Evolutionary conservation across 2,797 vertebrate species (phyloP).

Genomic region (Chloroceryle inda): DNA sequence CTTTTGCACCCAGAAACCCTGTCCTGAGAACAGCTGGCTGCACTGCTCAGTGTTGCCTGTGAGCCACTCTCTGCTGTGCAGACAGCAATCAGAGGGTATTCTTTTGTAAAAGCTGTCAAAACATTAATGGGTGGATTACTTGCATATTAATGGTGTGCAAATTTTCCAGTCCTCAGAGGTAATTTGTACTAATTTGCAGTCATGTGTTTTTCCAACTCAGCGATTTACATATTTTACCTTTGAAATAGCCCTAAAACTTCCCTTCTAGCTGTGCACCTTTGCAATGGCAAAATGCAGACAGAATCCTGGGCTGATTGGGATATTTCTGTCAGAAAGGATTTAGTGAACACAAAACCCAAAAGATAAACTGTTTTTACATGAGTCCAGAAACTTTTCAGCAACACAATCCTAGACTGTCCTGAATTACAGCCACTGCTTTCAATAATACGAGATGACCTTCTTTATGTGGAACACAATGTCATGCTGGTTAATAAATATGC

Average conservation of each 20-base stretch:
- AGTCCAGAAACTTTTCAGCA: not conserved
- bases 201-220: conserved; percentile 37
- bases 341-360: not conserved
- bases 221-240: conserved; percentile 22
- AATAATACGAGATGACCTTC: not conserved
- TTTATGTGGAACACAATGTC: conserved; percentile 7
- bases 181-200: conserved; percentile 41
- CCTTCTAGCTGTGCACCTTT: not conserved
- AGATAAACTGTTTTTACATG: not conserved
- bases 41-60: not conserved
- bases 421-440: not conserved
- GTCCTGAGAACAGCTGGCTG: not conserved
- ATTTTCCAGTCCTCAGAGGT: not conserved
- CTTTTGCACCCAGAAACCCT: not conserved
- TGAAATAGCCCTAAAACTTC: conserved; percentile 6
- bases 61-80: not conserved
- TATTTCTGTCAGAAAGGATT: not conserved
- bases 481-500: not conserved
- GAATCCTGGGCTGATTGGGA: not conserved
- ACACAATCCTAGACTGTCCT: not conserved
- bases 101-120: conserved; percentile 31
- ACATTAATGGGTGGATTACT: not conserved
- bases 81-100: not conserved
- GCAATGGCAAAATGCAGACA: not conserved
- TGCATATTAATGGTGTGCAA: conserved; percentile 22